These are phyloP conservation scores for Coenobita brevimanus DNA, from an alignment of 1,140 invertebrate species.

Conservation along the genomic window DNA sequence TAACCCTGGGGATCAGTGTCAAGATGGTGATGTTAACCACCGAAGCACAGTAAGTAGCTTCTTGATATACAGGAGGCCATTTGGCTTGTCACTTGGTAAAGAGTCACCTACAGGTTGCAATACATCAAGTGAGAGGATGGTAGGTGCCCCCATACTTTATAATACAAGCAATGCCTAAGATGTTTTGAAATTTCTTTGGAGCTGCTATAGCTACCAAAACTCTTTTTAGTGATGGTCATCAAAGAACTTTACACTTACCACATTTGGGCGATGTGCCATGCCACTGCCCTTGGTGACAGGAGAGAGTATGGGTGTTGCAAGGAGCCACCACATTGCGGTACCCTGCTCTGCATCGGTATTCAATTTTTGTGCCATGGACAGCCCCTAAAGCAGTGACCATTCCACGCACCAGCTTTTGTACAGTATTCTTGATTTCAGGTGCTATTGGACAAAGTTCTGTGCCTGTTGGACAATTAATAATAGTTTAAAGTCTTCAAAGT, in stretches of 20 bases:
- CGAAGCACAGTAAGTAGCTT: too few species aligned
- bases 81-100: too few species aligned
- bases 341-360: slow-evolving; percentile 74
- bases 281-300: slow-evolving; percentile 69
- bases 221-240: too few species aligned
- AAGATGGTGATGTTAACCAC: too few species aligned
- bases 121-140: too few species aligned
- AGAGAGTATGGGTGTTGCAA: slow-evolving; percentile 51
- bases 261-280: slow-evolving; percentile 66
- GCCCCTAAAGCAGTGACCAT: slow-evolving; percentile 63
- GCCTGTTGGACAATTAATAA: neutral
- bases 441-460: slow-evolving; percentile 61
- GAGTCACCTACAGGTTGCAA: too few species aligned
- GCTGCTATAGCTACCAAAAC: too few species aligned
- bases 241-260: slow-evolving; percentile 53
- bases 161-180: too few species aligned
- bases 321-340: slow-evolving; percentile 70
- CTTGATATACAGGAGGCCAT: too few species aligned
- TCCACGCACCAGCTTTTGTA: slow-evolving; percentile 60
- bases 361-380: slow-evolving; percentile 72
- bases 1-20: too few species aligned
- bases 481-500: neutral
- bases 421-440: slow-evolving; percentile 50
- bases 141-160: too few species aligned
- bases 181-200: too few species aligned